Conservation (phyloP, 2,113 vertebrate species). For the Oryctolagus cuniculus region DNA sequence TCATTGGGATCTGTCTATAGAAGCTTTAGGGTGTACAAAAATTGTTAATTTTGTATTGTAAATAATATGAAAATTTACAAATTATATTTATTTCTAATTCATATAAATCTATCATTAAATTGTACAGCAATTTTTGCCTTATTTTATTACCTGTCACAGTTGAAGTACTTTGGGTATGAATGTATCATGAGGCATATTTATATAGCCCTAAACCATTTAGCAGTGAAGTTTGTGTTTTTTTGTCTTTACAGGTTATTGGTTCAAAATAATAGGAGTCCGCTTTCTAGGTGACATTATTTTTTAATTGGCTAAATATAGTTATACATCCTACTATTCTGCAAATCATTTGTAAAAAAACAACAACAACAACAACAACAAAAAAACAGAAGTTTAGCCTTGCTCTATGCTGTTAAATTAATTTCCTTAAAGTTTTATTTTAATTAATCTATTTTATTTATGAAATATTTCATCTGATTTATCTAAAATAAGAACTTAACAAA, state of each 20-base stretch:
- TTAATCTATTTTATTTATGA: background rate
- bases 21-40: background rate
- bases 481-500: background rate
- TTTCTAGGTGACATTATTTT: background rate
- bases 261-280: background rate
- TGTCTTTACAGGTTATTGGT: background rate
- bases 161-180: background rate
- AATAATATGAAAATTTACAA: background rate
- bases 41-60: background rate
- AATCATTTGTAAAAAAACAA: background rate
- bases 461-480: background rate
- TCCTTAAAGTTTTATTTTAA: background rate
- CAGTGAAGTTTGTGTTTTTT: background rate
- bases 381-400: background rate
- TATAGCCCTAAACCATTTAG: background rate
- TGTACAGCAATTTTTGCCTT: background rate
- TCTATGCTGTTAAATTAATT: background rate
- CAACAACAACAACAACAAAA: background rate
- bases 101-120: background rate
- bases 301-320: background rate
- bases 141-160: background rate
- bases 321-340: background rate
- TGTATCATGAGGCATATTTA: background rate
- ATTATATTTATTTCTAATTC: background rate
- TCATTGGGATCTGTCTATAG: background rate